Evolutionary conservation across 1,140 invertebrate genomes (phyloP).

Genomic region (Charaxes varanes): DNA sequence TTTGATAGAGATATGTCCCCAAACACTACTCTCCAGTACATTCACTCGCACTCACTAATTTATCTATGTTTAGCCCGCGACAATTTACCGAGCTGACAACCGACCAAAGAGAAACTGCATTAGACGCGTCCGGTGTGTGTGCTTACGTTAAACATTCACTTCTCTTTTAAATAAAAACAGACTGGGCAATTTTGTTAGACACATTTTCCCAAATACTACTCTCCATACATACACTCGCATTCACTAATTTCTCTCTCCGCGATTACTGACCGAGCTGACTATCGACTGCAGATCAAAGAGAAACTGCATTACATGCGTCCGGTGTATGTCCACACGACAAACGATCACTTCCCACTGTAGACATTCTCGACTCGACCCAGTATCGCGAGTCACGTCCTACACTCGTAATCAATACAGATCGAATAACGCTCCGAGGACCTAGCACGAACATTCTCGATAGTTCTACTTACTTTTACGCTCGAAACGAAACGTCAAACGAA

Average conservation of each 20-base stretch:
- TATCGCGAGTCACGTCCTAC: slow-evolving; percentile 19
- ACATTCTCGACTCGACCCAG: slow-evolving; percentile 9
- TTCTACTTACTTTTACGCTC: neutral
- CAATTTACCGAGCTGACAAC: slow-evolving; percentile 62
- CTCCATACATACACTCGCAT: too few relatives aligned
- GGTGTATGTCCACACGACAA: too few relatives aligned
- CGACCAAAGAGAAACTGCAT: slow-evolving; percentile 60
- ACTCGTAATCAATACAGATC: slow-evolving; percentile 20
- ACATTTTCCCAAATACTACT: too few relatives aligned
- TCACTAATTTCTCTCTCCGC: too few relatives aligned
- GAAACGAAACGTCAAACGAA: neutral
- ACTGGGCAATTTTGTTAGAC: too few relatives aligned
- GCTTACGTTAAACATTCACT: slow-evolving; percentile 41
- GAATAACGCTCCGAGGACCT: neutral
- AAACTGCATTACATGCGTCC: too few relatives aligned
- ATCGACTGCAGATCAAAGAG: too few relatives aligned
- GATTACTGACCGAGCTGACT: too few relatives aligned
- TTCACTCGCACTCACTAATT: slow-evolving; percentile 63
- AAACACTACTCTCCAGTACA: slow-evolving; percentile 35
- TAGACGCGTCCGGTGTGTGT: slow-evolving; percentile 58
- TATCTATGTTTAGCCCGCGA: slow-evolving; percentile 68
- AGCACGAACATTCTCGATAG: neutral
- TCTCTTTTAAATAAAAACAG: too few relatives aligned
- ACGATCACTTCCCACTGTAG: slow-evolving; percentile 42
- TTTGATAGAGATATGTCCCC: too few relatives aligned